These are phyloP conservation scores for Pelecanus crispus DNA, from an alignment of 2,113 vertebrate genomes.

Conservation along the genomic window DNA sequence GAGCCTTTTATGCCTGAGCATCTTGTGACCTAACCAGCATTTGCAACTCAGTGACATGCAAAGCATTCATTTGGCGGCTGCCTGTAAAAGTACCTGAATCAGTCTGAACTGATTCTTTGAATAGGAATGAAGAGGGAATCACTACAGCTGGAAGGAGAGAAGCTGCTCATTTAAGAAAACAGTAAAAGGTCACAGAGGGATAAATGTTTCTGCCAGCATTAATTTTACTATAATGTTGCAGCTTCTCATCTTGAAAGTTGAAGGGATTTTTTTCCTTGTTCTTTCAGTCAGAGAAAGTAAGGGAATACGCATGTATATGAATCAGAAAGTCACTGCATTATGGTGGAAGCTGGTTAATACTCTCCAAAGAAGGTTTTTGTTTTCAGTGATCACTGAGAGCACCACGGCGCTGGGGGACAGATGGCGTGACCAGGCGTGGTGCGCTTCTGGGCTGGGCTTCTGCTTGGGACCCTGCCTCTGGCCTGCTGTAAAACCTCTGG, in stretches of 20 bases:
- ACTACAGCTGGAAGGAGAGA: neutral
- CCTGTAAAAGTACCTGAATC: conserved; percentile 3
- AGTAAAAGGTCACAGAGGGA: neutral
- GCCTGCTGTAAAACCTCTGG: neutral
- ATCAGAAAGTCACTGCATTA: neutral
- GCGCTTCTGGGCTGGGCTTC: neutral
- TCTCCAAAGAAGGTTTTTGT: neutral
- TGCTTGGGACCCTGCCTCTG: neutral
- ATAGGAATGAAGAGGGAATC: neutral
- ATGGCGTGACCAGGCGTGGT: neutral
- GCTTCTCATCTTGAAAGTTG: neutral
- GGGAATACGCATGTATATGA: neutral
- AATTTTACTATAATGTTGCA: neutral
- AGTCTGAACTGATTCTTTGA: conserved; percentile 14
- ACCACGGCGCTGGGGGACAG: neutral
- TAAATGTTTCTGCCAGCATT: neutral
- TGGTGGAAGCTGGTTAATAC: neutral
- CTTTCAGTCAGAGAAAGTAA: neutral
- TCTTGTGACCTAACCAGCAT: conserved; percentile 6
- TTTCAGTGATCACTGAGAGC: neutral
- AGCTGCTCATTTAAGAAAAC: conserved; percentile 9
- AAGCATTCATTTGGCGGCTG: neutral
- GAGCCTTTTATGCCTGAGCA: neutral
- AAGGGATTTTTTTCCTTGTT: neutral
- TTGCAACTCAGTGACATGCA: conserved; percentile 26